Evolutionary conservation across 2,113 vertebrate genomes (phyloP).

Genomic region (Panthera uncia): DNA sequence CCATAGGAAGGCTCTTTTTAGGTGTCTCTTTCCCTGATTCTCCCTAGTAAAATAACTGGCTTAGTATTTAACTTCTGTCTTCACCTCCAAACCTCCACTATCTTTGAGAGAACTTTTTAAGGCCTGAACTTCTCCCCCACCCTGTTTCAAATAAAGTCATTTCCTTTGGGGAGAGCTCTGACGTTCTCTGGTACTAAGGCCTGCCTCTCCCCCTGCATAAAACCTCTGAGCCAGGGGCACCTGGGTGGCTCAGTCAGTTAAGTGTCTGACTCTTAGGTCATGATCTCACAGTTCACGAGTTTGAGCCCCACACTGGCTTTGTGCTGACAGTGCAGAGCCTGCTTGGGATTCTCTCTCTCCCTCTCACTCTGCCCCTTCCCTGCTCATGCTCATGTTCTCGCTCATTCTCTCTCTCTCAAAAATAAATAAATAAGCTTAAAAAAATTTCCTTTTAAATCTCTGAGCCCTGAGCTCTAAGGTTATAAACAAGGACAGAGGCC

Average conservation of each 20-base stretch:
- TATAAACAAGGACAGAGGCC: neutral
- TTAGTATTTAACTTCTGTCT: neutral
- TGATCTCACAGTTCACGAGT: too few relatives aligned
- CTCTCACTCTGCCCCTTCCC: too few relatives aligned
- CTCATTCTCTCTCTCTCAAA: too few relatives aligned
- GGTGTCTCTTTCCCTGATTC: neutral
- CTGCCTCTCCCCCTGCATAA: neutral
- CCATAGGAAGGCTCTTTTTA: neutral
- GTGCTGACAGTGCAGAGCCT: too few relatives aligned
- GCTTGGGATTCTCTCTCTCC: too few relatives aligned
- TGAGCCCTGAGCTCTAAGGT: neutral
- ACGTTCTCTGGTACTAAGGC: neutral
- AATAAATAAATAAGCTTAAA: too few relatives aligned
- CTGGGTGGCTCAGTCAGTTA: too few relatives aligned
- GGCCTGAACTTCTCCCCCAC: neutral
- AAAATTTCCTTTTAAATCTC: neutral
- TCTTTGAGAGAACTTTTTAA: constrained; percentile 1
- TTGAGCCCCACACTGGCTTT: too few relatives aligned
- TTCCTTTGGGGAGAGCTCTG: neutral
- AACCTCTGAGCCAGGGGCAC: neutral
- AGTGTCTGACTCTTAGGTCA: too few relatives aligned
- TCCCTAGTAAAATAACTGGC: neutral
- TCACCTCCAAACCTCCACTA: neutral
- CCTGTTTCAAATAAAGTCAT: neutral
- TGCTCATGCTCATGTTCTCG: too few relatives aligned